Evolutionary conservation across 1,140 invertebrate genomes (phyloP), one percentile per base, ranked within the genome.

Genomic region (Nymphalis io): DNA sequence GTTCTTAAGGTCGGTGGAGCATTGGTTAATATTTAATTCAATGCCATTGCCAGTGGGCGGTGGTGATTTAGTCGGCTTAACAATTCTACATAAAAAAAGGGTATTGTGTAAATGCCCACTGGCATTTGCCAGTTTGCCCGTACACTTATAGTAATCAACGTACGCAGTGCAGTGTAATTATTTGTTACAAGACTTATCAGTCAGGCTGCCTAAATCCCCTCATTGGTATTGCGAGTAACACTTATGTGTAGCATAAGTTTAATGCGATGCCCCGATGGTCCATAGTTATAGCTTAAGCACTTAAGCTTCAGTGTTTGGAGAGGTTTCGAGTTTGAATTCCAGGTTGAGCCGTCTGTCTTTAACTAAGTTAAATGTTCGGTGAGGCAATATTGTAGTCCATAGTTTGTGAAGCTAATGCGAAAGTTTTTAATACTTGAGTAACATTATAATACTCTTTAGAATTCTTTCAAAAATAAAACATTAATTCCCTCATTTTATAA

Each of bases 251-350:
- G 68, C 61, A 64, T 60, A 64, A 70, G 60, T 70, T 70, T 64
- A 70, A 63, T 70, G 60, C 61, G 55, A 64, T 60, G 60, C 60
- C 68, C 61, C 55, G 55, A 70, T 70, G 53, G 68, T 70, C 55
- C 67, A 33, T 38, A 64, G 61, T 68, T 74, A 63, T 59, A 51
- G 68, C 70, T 76, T 79, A 73, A 80, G 68, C 66, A 78, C 70
- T 74, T 72, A 74, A 78, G 74, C 59, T 64, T 69, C 66, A 68
- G 68, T 74, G 64, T 78, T 75, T 73, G 68, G 70, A 78, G 75
- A 66, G 73, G 73, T 46, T 68, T 63, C 48, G 60, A 76, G 69
- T 78, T 75, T 73, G 70, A 75, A 73, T 75, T 73, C 73, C 73
- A 74, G 73, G 76, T 73, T 68, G 64, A 66, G 58, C 63, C 53